These are phyloP conservation scores for Cyanoderma ruficeps DNA, from an alignment of 2,113 vertebrate genomes.

Conservation along the genomic window DNA sequence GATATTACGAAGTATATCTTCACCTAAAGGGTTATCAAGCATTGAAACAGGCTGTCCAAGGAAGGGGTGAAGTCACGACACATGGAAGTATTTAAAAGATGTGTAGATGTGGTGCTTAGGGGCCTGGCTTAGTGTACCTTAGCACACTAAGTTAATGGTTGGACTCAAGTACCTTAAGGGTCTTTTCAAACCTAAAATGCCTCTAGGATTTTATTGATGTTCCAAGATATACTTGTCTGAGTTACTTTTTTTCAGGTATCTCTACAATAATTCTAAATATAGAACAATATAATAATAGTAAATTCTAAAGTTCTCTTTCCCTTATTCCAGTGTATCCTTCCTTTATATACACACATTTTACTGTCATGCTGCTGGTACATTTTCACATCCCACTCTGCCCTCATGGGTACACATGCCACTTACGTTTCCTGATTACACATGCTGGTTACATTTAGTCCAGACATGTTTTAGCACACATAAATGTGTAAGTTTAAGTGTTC, in stretches of 20 bases:
- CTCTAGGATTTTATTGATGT: neutral
- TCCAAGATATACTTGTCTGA: neutral
- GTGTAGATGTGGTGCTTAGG: rapidly evolving
- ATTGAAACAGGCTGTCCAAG: neutral
- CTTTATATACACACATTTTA: neutral
- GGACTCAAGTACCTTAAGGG: neutral
- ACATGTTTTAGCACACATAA: neutral
- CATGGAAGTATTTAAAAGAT: rapidly evolving
- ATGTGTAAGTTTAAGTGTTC: neutral
- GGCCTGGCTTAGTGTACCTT: neutral
- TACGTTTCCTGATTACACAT: neutral
- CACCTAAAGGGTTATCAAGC: neutral
- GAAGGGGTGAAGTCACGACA: neutral
- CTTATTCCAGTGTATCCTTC: neutral
- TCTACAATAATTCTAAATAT: neutral
- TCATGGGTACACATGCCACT: neutral
- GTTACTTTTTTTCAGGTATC: neutral
- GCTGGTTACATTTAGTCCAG: neutral
- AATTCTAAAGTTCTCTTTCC: neutral
- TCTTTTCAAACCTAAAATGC: neutral
- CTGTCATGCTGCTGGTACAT: neutral
- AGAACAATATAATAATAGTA: neutral
- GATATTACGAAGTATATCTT: neutral
- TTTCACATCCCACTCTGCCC: neutral
- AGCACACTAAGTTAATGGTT: neutral